Percentiles rank a stretch among this genome's conserved stretches.
phyloP scores from a whole-genome alignment of 1,140 invertebrate genomes.

The Bombyx mori region DNA sequence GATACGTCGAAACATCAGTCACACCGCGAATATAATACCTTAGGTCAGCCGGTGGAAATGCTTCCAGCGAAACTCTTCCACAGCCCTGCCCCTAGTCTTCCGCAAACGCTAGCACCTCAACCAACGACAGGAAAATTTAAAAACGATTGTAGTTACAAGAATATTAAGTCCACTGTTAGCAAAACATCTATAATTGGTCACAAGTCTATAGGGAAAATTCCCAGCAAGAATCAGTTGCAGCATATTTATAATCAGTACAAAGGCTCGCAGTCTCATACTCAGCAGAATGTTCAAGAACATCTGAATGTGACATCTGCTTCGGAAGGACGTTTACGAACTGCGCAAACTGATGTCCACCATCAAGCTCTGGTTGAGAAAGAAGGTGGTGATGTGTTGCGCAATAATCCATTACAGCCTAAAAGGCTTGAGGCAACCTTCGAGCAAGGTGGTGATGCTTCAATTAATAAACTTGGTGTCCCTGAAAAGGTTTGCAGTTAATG shows the following conservation, averaged over 20 bases:
- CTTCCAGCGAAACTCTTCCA: conserved; percentile 30
- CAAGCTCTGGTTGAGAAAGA: conserved; percentile 37
- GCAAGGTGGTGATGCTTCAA: conserved; percentile 8
- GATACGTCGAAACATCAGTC: conserved; percentile 28
- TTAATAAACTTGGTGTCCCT: conserved; percentile 10
- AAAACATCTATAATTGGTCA: conserved; percentile 45
- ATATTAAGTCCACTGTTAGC: conserved; percentile 48
- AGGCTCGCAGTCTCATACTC: conserved; percentile 47
- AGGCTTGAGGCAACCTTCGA: too few species aligned
- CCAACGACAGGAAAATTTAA: conserved; percentile 13
- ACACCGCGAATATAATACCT: conserved; percentile 39
- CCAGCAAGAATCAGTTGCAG: conserved; percentile 49
- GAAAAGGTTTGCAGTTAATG: not conserved
- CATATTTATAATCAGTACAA: conserved; percentile 56
- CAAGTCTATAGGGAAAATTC: conserved; percentile 21
- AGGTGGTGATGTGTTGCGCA: conserved; percentile 27
- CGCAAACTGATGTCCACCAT: conserved; percentile 6
- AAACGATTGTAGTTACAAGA: conserved; percentile 25
- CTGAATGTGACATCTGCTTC: conserved; percentile 27
- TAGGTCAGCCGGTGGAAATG: conserved; percentile 49
- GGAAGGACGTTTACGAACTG: conserved; percentile 33
- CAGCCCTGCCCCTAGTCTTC: conserved; percentile 24
- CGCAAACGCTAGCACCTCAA: conserved; percentile 51
- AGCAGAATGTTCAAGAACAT: conserved; percentile 35
- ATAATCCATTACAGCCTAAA: too few species aligned